Base-by-base conservation (phyloP, 2,113 vertebrate species). In the Oxyruncus cristatus region DNA sequence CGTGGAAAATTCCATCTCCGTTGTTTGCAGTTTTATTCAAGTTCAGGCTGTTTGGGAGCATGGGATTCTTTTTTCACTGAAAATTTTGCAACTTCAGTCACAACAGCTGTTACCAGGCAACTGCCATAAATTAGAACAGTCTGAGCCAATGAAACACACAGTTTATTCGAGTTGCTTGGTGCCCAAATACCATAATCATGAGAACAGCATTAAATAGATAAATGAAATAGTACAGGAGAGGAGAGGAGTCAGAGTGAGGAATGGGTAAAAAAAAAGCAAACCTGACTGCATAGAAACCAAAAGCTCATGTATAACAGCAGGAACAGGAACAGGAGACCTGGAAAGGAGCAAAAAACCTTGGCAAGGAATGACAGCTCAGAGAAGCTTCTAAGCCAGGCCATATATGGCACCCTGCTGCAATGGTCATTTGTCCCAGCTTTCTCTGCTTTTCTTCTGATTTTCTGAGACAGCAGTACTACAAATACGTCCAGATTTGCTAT, bases 71-170 rank as follows among this genome's bases (percentile, higher is more conserved):
- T 94, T 93, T 77, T 77, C 79, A 28, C 42, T 35, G 56, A 93
- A 95, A 95, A 94, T 93, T 92, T 96, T 94, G 88, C 91, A 95
- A 91, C 92, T 96, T 85, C 76, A 58, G 70, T 91, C 72, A 42
- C 81, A 89, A 78, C 85, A 96, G 83, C 88, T 91, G 95, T 95
- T 93, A 93, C 95, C 92, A 87, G 70, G 95, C 95, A 97, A 96
- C 92, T 1, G 0, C 62, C 83, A 91, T 65, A 94, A 96, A 88
- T 66, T 91, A 72, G 88, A 90, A 63, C 47, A 72, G 61, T 59
- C 26, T 22, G 79, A 92, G 73, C 92, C 92, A 93, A 74, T 85
- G 91, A 37, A 81, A 79, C 50, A 88, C 63, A 79, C 30, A 79
- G 90, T 94, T 95, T 95, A 71, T 85, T 81, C 8, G 2, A 87